Percentiles rank a stretch among this genome's conserved stretches.
Evolutionary conservation across 2,888 invertebrate species (phyloP).

Genomic region (Leucophenga montana): DNA sequence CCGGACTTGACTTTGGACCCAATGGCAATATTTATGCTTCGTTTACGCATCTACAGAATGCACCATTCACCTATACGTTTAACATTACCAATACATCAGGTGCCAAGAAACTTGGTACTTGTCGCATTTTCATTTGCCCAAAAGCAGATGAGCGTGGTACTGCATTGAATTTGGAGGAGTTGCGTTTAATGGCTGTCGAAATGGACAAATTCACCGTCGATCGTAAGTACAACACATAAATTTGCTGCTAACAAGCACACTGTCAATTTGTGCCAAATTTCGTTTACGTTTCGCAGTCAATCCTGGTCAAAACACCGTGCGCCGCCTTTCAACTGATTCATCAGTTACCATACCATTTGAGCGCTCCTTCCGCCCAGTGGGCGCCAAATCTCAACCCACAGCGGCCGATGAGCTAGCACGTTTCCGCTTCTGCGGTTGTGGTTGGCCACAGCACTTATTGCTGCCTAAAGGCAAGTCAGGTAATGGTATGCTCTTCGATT

Average conservation of each 20-base stretch:
- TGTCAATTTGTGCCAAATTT: background rate
- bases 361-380: slow-evolving; percentile 83
- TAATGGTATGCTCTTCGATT: slow-evolving; percentile 79
- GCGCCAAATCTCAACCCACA: slow-evolving; percentile 75
- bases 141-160: slow-evolving; percentile 79
- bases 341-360: slow-evolving; percentile 89
- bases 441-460: slow-evolving; percentile 89
- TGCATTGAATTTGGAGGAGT: slow-evolving; percentile 76
- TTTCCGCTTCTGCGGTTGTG: slow-evolving; percentile 90
- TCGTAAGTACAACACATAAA: slow-evolving; percentile 74
- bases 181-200: slow-evolving; percentile 79
- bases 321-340: slow-evolving; percentile 80
- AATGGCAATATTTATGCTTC: slow-evolving; percentile 81
- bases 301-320: slow-evolving; percentile 80
- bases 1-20: slow-evolving; percentile 86
- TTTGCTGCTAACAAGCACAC: background rate
- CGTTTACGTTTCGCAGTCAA: slow-evolving; percentile 75
- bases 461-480: slow-evolving; percentile 80
- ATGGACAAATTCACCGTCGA: slow-evolving; percentile 79
- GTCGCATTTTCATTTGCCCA: slow-evolving; percentile 80
- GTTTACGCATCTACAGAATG: slow-evolving; percentile 86
- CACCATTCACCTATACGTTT: slow-evolving; percentile 80
- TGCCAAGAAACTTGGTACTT: slow-evolving; percentile 75
- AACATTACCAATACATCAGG: slow-evolving; percentile 76
- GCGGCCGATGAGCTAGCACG: slow-evolving; percentile 73